These are phyloP conservation scores for Drosophila bipectinata DNA, from an alignment of 1,140 invertebrate species.

Conservation along the genomic window DNA sequence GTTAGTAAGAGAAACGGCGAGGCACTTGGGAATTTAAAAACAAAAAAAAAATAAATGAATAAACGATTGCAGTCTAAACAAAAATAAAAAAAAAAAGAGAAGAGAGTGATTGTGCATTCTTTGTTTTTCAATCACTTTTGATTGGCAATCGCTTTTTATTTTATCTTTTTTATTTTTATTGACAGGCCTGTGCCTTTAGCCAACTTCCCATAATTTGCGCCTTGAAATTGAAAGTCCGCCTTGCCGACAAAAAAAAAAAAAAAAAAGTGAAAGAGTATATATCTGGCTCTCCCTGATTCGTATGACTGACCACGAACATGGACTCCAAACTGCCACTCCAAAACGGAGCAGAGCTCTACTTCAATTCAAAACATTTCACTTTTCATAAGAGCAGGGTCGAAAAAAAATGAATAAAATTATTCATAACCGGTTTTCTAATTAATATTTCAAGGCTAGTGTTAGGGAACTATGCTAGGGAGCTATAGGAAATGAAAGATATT, in stretches of 20 bases:
- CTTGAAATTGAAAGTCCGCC: conserved; percentile 40
- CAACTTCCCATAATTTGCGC: background rate
- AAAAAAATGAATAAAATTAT: background rate
- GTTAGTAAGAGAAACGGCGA: background rate
- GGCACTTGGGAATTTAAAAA: background rate
- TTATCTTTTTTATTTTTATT: background rate
- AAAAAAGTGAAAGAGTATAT: conserved; percentile 45
- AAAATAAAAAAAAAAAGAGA: conserved; percentile 5
- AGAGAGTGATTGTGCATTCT: background rate
- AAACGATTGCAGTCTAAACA: conserved; percentile 9
- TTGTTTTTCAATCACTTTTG: conserved; percentile 8
- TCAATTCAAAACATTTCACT: background rate
- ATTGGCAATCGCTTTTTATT: conserved; percentile 2
- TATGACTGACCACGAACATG: conserved; percentile 35
- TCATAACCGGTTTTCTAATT: background rate
- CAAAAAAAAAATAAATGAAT: background rate
- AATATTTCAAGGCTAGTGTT: background rate
- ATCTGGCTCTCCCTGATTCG: conserved; percentile 3
- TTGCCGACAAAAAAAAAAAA: conserved; percentile 15
- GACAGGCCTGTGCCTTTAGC: background rate
- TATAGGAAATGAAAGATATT: no score
- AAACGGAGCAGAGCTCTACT: background rate
- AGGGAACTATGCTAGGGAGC: no score
- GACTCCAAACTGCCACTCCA: no score
- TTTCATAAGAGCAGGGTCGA: background rate